phyloP scores from a whole-genome alignment of 1,140 invertebrate genomes.

The Cepaea nemoralis region DNA sequence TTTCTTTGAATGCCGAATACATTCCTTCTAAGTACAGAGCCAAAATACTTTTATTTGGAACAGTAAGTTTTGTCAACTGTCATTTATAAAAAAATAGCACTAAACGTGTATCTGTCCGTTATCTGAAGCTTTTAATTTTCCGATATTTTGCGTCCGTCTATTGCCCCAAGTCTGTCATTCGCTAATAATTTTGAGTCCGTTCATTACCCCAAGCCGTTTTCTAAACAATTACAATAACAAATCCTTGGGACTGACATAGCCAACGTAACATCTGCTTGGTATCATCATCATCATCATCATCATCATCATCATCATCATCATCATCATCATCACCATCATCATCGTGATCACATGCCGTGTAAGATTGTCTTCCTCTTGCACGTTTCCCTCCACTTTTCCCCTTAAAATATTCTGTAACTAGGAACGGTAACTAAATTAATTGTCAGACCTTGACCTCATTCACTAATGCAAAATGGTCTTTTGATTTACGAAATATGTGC shows the following conservation, averaged over 20 bases:
- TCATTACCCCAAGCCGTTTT: not conserved
- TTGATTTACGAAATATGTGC: too few relatives aligned
- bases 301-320: conserved; percentile 10
- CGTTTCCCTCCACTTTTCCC: not conserved
- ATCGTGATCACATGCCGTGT: not conserved
- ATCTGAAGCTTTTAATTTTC: too few relatives aligned
- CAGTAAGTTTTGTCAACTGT: conserved; percentile 19
- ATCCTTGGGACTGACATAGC: too few relatives aligned
- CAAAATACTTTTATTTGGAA: conserved; percentile 48
- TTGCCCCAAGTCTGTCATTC: not conserved
- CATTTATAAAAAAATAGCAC: too few relatives aligned
- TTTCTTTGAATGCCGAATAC: conserved; percentile 62
- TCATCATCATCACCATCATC: conserved; percentile 6
- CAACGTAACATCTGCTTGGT: too few relatives aligned
- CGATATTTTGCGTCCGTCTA: not conserved
- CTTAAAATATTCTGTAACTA: not conserved
- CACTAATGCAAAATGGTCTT: too few relatives aligned
- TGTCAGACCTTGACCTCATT: not conserved
- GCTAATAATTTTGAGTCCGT: not conserved
- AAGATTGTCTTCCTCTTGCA: too few relatives aligned
- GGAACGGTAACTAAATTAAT: not conserved
- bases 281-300: too few relatives aligned
- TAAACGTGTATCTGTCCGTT: too few relatives aligned
- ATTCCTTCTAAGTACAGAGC: conserved; percentile 63
- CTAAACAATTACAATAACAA: too few relatives aligned